A percentile compares a stretch with the other conserved stretches of the same genome.
Conservation (phyloP, 2,113 vertebrate genomes). For the Hymenochirus boettgeri region DNA sequence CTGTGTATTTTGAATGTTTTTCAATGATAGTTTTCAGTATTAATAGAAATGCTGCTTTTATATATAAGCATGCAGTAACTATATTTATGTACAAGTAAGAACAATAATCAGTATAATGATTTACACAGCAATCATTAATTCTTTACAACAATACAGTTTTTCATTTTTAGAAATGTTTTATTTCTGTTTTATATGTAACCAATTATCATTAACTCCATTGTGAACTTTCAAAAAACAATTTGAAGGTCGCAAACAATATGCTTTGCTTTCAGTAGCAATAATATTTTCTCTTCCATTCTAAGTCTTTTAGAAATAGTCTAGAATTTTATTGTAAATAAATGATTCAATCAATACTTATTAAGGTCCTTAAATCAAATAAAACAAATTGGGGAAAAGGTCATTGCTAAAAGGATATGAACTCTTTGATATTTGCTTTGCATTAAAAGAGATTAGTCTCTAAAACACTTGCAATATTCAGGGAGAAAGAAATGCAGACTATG, state of each 20-base stretch:
- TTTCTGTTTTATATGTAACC: too few species aligned
- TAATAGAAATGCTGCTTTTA: too few species aligned
- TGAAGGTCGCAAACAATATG: constrained; percentile 34
- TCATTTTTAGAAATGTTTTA: too few species aligned
- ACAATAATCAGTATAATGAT: too few species aligned
- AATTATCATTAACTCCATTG: too few species aligned
- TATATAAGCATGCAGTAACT: too few species aligned
- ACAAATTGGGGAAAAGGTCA: constrained; percentile 34
- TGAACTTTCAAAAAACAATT: constrained; percentile 20
- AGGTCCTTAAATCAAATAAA: constrained; percentile 33
- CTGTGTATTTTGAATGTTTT: too few species aligned
- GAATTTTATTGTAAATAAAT: constrained; percentile 41
- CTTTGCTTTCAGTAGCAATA: constrained; percentile 26
- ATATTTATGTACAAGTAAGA: too few species aligned
- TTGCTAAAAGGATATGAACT: constrained; percentile 34
- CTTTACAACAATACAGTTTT: too few species aligned
- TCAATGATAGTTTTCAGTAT: too few species aligned
- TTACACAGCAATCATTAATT: too few species aligned
- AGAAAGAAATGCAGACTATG: too few species aligned
- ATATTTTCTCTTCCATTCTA: constrained; percentile 36
- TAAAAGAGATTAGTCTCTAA: constrained; percentile 35
- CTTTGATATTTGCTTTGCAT: constrained; percentile 36
- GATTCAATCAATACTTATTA: constrained; percentile 37
- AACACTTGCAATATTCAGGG: not conserved
- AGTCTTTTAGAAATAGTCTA: constrained; percentile 37